Conservation (phyloP, 2,113 vertebrate species). For the Acinonyx jubatus region DNA sequence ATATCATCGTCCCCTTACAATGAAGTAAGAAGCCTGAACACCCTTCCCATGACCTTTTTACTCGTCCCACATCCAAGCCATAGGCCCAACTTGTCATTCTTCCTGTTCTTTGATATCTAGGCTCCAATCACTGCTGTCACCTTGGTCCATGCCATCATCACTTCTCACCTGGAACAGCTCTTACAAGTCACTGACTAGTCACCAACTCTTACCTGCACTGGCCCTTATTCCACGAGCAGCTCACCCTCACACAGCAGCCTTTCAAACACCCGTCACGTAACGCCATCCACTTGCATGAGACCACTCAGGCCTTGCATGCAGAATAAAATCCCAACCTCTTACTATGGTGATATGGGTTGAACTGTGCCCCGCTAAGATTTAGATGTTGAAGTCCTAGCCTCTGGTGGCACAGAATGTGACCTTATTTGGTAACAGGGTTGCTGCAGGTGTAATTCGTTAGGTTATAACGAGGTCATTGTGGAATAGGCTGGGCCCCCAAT, state of each 20-base stretch:
- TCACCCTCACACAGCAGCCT: neutral
- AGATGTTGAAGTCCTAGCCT: neutral
- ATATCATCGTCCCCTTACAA: neutral
- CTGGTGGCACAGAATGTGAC: neutral
- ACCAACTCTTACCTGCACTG: neutral
- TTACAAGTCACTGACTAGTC: neutral
- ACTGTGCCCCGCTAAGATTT: neutral
- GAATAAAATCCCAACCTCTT: neutral
- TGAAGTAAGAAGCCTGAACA: neutral
- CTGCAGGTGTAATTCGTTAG: neutral
- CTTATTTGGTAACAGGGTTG: neutral
- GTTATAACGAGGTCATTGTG: neutral
- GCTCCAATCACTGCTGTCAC: neutral
- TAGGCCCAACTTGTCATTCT: neutral
- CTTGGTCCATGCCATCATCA: neutral
- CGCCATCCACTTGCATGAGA: neutral
- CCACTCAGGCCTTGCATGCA: neutral
- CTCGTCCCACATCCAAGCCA: neutral
- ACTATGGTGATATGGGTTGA: neutral
- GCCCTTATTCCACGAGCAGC: neutral
- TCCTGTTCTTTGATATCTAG: neutral
- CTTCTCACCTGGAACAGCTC: neutral
- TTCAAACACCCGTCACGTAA: neutral
- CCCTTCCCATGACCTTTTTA: neutral
- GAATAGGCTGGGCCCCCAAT: neutral